Percentiles rank a stretch among this genome's conserved stretches.
These are phyloP conservation scores for Acanthoscelides obtectus DNA, from an alignment of 2,888 invertebrate genomes.

Conservation along the genomic window DNA sequence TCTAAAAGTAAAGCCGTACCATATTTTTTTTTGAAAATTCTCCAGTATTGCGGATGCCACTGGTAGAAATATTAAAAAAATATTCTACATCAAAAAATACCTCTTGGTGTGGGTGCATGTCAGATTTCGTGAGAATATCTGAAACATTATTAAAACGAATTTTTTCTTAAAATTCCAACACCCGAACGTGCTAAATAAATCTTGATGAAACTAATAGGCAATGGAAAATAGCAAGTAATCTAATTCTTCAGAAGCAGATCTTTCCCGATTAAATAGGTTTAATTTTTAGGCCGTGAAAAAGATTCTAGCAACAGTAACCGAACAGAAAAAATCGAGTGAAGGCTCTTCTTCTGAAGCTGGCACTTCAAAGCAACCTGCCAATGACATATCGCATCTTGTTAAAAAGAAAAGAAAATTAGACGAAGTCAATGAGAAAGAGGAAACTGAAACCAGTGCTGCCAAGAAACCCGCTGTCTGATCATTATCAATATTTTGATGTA, in stretches of 20 bases:
- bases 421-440: conserved; percentile 47
- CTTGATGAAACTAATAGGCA: no score
- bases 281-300: not conserved
- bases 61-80: no score
- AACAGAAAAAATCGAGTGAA: not conserved
- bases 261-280: not conserved
- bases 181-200: no score
- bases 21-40: no score
- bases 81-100: no score
- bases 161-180: no score
- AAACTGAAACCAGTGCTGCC: conserved; percentile 48
- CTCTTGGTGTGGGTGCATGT: no score
- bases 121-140: no score
- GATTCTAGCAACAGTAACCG: not conserved
- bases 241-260: not conserved
- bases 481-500: not conserved
- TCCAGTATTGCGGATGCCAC: no score
- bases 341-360: conserved; percentile 29
- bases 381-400: conserved; percentile 78
- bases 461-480: conserved; percentile 53
- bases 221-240: no score
- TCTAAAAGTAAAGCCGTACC: no score
- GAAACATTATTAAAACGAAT: no score
- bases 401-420: conserved; percentile 70
- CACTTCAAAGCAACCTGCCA: conserved; percentile 55